Conservation (phyloP, 2,797 vertebrate genomes). For the Gouania willdenowi region DNA sequence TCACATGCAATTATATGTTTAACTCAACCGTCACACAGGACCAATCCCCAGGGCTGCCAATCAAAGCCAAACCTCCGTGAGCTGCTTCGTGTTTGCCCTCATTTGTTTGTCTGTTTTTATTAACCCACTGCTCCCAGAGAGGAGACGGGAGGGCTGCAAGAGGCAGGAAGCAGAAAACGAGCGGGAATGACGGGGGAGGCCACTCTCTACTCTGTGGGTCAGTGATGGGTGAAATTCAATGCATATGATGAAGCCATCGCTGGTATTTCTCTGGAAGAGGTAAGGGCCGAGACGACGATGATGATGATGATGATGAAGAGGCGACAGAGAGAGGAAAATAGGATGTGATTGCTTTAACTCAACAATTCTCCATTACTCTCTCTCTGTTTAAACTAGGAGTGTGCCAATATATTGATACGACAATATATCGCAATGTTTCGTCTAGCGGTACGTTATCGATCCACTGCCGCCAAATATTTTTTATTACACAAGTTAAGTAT, state of each 20-base stretch:
- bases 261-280: slow-evolving; percentile 35
- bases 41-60: slow-evolving; percentile 43
- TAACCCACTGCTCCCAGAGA: slow-evolving; percentile 26
- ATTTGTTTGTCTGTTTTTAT: slow-evolving; percentile 60
- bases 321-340: slow-evolving; percentile 10
- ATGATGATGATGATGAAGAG: slow-evolving; percentile 4
- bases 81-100: slow-evolving; percentile 29
- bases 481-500: too few relatives aligned
- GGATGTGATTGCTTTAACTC: too few relatives aligned
- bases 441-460: too few relatives aligned
- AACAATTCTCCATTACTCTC: too few relatives aligned
- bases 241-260: slow-evolving; percentile 39
- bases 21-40: slow-evolving; percentile 32
- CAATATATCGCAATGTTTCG: too few relatives aligned
- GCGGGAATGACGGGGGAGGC: slow-evolving; percentile 28
- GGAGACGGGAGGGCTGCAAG: slow-evolving; percentile 9
- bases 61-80: slow-evolving; percentile 35
- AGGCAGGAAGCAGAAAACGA: slow-evolving; percentile 17
- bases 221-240: slow-evolving; percentile 64
- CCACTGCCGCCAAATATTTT: too few relatives aligned
- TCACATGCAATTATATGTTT: slow-evolving; percentile 51
- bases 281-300: slow-evolving; percentile 31
- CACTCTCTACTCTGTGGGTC: slow-evolving; percentile 37
- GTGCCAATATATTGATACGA: too few relatives aligned
- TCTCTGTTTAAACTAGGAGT: too few relatives aligned